Percentiles rank a stretch among this genome's conserved stretches.
Conservation (phyloP, 2,113 vertebrate species). For the Oreochromis aureus region DNA sequence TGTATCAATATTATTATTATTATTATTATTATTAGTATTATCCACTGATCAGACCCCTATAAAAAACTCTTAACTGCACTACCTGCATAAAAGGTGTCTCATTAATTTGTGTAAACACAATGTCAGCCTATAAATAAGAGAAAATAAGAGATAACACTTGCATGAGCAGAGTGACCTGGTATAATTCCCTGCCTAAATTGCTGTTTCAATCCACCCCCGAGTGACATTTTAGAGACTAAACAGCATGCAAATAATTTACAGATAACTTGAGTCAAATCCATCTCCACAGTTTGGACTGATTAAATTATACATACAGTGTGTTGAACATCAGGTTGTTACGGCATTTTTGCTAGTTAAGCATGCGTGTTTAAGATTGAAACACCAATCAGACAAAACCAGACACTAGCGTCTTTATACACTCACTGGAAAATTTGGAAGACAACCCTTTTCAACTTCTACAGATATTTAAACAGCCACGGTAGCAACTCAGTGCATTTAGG, state of each 20-base stretch:
- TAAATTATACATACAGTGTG: not conserved
- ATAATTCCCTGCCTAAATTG: not conserved
- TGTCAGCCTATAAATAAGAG: not conserved
- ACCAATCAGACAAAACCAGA: not conserved
- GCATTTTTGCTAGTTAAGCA: not conserved
- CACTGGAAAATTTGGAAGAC: not conserved
- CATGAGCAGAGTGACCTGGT: not conserved
- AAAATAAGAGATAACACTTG: not conserved
- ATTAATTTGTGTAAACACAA: not conserved
- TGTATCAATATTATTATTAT: not conserved
- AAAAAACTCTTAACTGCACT: not conserved
- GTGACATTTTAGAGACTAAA: not conserved
- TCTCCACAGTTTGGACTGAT: too few relatives aligned
- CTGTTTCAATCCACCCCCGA: too few relatives aligned
- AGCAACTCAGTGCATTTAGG: not conserved
- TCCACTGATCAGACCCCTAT: not conserved
- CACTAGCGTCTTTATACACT: not conserved
- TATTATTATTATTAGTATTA: not conserved
- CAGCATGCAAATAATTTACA: not conserved
- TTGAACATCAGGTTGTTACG: not conserved
- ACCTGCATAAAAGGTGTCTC: too few relatives aligned
- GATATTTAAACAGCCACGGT: rapidly evolving
- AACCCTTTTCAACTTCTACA: not conserved
- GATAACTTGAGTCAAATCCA: not conserved
- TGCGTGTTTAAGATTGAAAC: not conserved